Percentiles rank a stretch among this genome's conserved stretches.
Evolutionary conservation across 2,113 vertebrate genomes (phyloP).

Genomic region (Crotalus helleri): DNA sequence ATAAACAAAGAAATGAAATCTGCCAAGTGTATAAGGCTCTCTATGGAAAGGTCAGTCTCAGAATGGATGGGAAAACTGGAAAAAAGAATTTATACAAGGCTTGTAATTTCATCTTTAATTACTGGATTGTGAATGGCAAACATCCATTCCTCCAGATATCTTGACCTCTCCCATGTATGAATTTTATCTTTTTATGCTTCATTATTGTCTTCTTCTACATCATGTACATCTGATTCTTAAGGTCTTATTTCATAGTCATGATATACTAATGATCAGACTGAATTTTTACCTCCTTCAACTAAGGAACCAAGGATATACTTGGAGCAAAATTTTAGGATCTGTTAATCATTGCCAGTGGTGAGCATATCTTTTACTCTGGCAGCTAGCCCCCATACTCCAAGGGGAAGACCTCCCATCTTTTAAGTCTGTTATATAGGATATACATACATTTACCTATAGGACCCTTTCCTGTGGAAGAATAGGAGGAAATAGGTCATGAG

Average conservation of each 20-base stretch:
- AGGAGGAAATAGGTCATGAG: not conserved
- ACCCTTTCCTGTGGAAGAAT: not conserved
- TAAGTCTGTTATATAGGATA: too few species aligned
- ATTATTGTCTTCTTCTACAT: not conserved
- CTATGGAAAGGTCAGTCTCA: conserved; percentile 84
- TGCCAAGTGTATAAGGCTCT: conserved; percentile 85
- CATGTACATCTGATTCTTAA: not conserved
- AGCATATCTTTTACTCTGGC: not conserved
- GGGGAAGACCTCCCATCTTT: not conserved
- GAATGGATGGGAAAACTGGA: not conserved
- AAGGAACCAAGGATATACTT: not conserved
- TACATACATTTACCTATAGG: not conserved
- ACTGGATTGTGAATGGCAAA: not conserved
- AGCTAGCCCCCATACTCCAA: too few species aligned
- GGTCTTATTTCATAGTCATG: not conserved
- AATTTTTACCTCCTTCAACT: not conserved
- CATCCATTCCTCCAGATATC: not conserved
- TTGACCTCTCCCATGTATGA: not conserved
- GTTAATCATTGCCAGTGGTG: not conserved
- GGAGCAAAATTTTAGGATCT: not conserved
- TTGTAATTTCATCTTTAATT: not conserved
- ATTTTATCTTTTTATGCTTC: not conserved
- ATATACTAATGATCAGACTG: too few species aligned
- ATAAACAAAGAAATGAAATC: conserved; percentile 86
- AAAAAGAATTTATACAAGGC: not conserved